Conservation (phyloP, 1,140 invertebrate species). For the Rhagoletis pomonella region DNA sequence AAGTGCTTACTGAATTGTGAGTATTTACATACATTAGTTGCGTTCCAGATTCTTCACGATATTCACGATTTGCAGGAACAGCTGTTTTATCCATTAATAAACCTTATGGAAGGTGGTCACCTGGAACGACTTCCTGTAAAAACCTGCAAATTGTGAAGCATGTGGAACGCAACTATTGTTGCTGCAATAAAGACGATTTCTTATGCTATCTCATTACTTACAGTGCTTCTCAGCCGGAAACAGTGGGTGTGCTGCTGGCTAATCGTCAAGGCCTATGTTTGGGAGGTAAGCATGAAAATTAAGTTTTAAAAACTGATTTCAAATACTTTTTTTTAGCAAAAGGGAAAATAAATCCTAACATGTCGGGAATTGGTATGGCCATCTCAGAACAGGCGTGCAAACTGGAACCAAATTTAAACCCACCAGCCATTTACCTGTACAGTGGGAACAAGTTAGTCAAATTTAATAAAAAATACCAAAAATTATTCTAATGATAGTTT, state of each 20-base stretch:
- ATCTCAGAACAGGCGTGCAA: slow-evolving; percentile 80
- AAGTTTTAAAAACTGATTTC: neutral
- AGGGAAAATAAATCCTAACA: slow-evolving; percentile 78
- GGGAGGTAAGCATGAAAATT: slow-evolving; percentile 70
- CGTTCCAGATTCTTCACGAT: too few relatives aligned
- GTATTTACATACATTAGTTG: slow-evolving; percentile 4
- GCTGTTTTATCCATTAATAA: too few relatives aligned
- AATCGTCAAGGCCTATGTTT: slow-evolving; percentile 80
- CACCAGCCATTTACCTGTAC: slow-evolving; percentile 78
- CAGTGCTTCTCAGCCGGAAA: slow-evolving; percentile 73
- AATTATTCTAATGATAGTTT: neutral
- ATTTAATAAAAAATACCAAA: neutral
- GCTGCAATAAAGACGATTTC: neutral
- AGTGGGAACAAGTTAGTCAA: slow-evolving; percentile 75
- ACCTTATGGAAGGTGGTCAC: too few relatives aligned
- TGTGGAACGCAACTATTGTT: too few relatives aligned
- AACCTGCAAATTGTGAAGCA: too few relatives aligned
- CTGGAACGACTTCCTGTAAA: too few relatives aligned
- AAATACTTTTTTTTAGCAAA: slow-evolving; percentile 70
- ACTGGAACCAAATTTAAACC: slow-evolving; percentile 78
- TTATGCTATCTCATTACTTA: neutral
- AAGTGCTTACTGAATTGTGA: slow-evolving; percentile 75
- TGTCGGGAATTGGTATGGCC: slow-evolving; percentile 79
- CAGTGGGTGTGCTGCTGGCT: slow-evolving; percentile 78
- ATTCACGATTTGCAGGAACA: too few relatives aligned